phyloP scores from a whole-genome alignment of 2,888 invertebrate genomes.

The Agapetus fuscipes region DNA sequence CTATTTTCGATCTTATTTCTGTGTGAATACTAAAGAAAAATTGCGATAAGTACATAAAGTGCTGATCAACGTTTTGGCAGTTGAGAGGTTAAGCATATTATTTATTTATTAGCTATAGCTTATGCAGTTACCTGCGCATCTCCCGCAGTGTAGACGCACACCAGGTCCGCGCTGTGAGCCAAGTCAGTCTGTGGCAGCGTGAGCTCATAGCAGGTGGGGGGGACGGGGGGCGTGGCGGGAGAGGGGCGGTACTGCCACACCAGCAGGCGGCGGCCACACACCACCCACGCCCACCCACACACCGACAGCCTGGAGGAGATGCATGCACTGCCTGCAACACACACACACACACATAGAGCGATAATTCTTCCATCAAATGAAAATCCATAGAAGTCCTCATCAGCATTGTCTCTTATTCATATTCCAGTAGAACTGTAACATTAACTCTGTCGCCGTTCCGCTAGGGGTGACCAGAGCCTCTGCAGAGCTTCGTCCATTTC shows the following conservation, averaged over 20 bases:
- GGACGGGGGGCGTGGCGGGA: constrained; percentile 30
- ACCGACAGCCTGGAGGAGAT: constrained; percentile 55
- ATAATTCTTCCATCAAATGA: not conserved
- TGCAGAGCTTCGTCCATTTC: too few relatives aligned
- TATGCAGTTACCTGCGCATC: constrained; percentile 46
- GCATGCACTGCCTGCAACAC: constrained; percentile 37
- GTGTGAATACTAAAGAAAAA: too few relatives aligned
- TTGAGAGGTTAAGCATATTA: too few relatives aligned
- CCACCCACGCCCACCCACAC: constrained; percentile 76
- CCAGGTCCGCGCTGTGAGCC: constrained; percentile 79
- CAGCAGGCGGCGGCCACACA: constrained; percentile 73
- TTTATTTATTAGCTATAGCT: too few relatives aligned
- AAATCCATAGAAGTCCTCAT: not conserved
- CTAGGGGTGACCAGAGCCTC: too few relatives aligned
- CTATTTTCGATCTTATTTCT: too few relatives aligned
- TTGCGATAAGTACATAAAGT: too few relatives aligned
- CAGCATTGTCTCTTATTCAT: too few relatives aligned
- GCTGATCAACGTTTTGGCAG: too few relatives aligned
- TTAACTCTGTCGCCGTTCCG: too few relatives aligned
- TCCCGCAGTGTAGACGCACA: constrained; percentile 56
- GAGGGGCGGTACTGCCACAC: constrained; percentile 70
- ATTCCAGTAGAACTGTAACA: too few relatives aligned
- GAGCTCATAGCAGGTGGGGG: constrained; percentile 69
- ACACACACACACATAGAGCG: too few relatives aligned
- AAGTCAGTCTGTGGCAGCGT: constrained; percentile 86